A percentile compares a stretch with the other conserved stretches of the same genome.
Conservation (phyloP, 2,113 vertebrate species). For the Neolamprologus cancellatus region DNA sequence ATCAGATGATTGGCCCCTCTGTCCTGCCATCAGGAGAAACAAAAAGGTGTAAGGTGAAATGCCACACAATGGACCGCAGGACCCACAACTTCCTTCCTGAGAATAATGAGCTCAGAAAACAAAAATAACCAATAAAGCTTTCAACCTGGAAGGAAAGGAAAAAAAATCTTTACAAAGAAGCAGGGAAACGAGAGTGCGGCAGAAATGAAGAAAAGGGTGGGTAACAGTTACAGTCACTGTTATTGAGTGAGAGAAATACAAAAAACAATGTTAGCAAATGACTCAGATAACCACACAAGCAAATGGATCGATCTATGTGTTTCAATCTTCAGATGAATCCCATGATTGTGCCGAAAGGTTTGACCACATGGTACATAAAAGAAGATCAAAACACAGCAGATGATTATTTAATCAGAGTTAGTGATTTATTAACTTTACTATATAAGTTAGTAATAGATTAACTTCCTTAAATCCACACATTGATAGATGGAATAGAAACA, state of each 20-base stretch:
- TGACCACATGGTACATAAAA: not conserved
- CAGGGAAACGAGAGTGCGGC: not conserved
- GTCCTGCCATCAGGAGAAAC: not conserved
- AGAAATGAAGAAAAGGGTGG: not conserved
- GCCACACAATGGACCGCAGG: not conserved
- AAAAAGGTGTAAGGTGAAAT: not conserved
- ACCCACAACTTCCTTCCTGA: not conserved
- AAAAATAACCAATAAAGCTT: not conserved
- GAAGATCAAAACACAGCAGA: not conserved
- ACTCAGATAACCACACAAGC: not conserved
- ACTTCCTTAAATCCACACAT: not conserved
- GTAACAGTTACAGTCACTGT: not conserved
- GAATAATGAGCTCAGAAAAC: not conserved
- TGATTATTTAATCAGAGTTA: not conserved
- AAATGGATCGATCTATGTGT: not conserved
- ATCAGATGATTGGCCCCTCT: not conserved
- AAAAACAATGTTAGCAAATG: not conserved
- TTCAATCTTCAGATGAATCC: not conserved
- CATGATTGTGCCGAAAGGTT: not conserved
- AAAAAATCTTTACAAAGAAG: not conserved
- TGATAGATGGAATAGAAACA: not conserved
- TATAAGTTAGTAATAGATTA: not conserved
- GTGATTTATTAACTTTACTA: not conserved
- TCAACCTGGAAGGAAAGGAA: not conserved
- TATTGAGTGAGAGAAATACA: not conserved